Conservation (phyloP, 2,888 invertebrate species). For the Drosophila nigricruria region DNA sequence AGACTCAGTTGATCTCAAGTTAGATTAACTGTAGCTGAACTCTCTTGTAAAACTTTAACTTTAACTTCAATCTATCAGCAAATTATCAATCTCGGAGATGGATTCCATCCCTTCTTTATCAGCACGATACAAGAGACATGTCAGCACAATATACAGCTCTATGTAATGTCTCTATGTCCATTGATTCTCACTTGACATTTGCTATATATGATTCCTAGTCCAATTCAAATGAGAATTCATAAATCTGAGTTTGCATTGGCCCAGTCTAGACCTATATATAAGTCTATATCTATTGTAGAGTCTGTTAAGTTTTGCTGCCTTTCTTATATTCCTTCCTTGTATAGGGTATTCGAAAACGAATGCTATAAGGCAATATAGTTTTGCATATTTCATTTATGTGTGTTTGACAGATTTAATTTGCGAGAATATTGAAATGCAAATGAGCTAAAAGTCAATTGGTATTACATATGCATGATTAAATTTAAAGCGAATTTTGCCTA, state of each 20-base stretch:
- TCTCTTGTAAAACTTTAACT: no score
- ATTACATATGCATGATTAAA: constrained; percentile 7
- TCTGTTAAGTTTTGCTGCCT: not conserved
- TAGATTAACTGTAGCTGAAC: no score
- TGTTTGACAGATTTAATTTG: constrained; percentile 33
- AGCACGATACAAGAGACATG: no score
- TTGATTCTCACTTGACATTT: not conserved
- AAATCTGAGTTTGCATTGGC: no score
- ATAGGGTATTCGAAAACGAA: not conserved
- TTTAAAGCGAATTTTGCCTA: not conserved
- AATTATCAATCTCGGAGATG: no score
- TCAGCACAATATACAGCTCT: no score
- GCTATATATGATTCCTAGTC: not conserved
- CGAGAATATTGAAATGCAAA: constrained; percentile 43
- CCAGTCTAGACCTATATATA: no score
- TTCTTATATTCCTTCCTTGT: not conserved
- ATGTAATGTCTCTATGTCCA: no score
- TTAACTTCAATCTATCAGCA: no score
- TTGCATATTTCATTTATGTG: constrained; percentile 12
- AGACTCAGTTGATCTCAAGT: no score
- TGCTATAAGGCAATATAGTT: constrained; percentile 1
- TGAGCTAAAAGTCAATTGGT: constrained; percentile 14
- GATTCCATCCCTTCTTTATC: no score
- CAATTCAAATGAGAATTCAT: no score
- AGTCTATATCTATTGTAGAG: not conserved